Percentiles rank a stretch among this genome's conserved stretches.
Evolutionary conservation across 2,797 vertebrate species (phyloP).

Genomic region (Anisognathus igniventris): DNA sequence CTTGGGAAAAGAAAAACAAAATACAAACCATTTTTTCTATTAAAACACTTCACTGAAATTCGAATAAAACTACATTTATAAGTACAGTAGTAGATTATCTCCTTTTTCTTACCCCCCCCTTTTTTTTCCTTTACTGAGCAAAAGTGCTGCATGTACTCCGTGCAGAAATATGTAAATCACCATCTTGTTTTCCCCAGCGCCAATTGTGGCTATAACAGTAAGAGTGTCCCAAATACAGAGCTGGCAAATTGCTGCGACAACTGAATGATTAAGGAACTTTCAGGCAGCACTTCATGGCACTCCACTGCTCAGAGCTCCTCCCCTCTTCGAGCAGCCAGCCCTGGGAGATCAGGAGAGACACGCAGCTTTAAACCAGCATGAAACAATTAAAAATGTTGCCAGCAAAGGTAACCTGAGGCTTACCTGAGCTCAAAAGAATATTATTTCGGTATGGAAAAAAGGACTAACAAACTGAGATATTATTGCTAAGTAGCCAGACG

Average conservation of each 20-base stretch:
- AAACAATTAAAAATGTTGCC: rapidly evolving
- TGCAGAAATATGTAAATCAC: neutral
- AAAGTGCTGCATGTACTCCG: rapidly evolving
- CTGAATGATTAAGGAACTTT: neutral
- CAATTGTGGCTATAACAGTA: neutral
- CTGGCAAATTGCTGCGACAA: neutral
- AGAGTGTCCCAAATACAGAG: neutral
- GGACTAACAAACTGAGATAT: neutral
- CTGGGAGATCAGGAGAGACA: neutral
- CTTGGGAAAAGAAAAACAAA: neutral
- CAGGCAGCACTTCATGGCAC: neutral
- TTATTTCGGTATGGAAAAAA: neutral
- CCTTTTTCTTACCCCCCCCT: neutral
- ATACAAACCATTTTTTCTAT: neutral
- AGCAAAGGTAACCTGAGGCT: neutral
- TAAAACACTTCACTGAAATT: neutral
- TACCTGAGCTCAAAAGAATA: rapidly evolving
- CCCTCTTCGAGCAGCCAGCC: neutral
- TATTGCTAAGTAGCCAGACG: neutral
- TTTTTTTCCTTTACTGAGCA: neutral
- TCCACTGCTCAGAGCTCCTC: neutral
- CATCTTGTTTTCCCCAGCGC: neutral
- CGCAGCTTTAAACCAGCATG: neutral
- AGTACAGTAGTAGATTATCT: neutral
- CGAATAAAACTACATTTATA: rapidly evolving